phyloP scores from a whole-genome alignment of 1,140 invertebrate genomes.

The Myzus persicae region DNA sequence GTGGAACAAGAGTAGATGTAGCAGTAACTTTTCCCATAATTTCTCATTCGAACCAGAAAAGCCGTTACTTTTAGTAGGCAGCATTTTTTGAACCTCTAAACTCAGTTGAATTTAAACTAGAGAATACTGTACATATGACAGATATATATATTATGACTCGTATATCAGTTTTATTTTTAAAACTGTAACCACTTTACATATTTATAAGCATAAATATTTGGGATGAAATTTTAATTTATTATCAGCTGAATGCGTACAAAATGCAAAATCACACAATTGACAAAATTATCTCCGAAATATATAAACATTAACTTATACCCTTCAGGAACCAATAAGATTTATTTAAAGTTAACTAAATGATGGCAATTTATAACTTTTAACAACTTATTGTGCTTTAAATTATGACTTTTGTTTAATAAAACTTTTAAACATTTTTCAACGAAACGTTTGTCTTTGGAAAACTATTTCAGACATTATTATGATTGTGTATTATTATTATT shows the following conservation, averaged over 20 bases:
- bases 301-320: neutral
- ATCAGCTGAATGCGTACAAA: neutral
- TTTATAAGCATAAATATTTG: neutral
- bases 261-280: neutral
- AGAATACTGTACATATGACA: neutral
- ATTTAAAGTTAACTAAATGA: neutral
- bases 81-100: neutral
- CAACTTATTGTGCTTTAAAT: neutral
- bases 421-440: neutral
- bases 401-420: neutral
- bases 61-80: neutral
- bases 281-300: neutral
- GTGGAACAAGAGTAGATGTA: constrained; percentile 15
- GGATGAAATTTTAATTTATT: neutral
- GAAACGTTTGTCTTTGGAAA: neutral
- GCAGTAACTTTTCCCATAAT: constrained; percentile 43
- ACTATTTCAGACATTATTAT: neutral
- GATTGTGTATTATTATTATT: neutral
- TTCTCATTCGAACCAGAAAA: constrained; percentile 49
- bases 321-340: neutral
- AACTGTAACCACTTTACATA: neutral
- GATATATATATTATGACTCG: neutral
- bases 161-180: constrained; percentile 26
- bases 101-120: constrained; percentile 7
- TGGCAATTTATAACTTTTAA: constrained; percentile 16